phyloP scores from a whole-genome alignment of 2,113 vertebrate species.

The Trochalopteron elliotii region DNA sequence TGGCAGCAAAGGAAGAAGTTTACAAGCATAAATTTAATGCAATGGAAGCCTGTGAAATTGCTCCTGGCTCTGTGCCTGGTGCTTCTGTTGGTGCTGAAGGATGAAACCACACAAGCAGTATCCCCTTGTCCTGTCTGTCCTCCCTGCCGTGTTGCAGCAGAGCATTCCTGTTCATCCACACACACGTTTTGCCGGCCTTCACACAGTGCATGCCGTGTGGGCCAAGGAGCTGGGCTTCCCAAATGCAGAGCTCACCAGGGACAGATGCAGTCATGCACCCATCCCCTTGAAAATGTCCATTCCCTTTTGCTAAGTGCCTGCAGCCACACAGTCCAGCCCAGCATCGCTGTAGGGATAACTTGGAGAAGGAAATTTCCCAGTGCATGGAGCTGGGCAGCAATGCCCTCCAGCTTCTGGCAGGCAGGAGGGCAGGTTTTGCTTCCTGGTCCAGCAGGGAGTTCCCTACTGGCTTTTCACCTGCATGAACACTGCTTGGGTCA shows the following conservation, averaged over 20 bases:
- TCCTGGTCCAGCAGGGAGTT: slow-evolving; percentile 54
- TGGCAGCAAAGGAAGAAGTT: background rate
- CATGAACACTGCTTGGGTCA: background rate
- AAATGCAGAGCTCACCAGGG: background rate
- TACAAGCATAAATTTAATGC: background rate
- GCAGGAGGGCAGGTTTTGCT: background rate
- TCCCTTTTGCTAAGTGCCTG: background rate
- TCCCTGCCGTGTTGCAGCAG: fast-evolving
- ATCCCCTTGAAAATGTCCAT: background rate
- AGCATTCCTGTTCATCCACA: background rate
- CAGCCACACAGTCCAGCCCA: background rate
- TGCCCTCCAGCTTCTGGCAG: background rate
- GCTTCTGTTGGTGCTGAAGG: fast-evolving
- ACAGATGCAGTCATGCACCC: background rate
- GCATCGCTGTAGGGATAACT: background rate
- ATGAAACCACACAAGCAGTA: background rate
- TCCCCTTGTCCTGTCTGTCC: fast-evolving
- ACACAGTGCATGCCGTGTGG: background rate
- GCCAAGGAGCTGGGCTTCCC: background rate
- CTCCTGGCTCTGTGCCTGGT: background rate
- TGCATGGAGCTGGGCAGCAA: background rate
- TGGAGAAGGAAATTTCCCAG: background rate
- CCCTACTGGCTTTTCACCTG: background rate
- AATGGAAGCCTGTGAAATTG: background rate
- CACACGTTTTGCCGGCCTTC: fast-evolving